Evolutionary conservation across 1,140 invertebrate species (phyloP), one percentile per base, ranked within the genome.

Genomic region (Tetranychus urticae): DNA sequence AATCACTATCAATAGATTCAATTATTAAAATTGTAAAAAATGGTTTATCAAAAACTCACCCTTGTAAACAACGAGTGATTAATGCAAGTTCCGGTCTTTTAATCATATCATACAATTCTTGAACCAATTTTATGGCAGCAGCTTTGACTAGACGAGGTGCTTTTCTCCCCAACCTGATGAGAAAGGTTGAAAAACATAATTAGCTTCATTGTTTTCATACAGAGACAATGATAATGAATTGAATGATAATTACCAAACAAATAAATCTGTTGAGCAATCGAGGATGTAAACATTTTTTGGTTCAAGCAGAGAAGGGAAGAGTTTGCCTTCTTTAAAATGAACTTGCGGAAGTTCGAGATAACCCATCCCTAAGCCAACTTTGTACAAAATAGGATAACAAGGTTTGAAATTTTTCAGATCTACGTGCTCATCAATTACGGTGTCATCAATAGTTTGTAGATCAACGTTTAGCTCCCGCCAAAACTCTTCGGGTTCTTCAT

Each of bases 271-370:
- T 68, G 83, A 85, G 69, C 89, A 94, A 72, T 99, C 96, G 34
- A 99, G 77, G 70, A 99, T 89, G 72, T 97, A 99, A 2, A 99
- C 94, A 75, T 90, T 88, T 69, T 89, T 85, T 60, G 88, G 91
- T 62, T 86, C 82, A 23, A 98, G 76, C 65, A 92, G 74, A 2
- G 80, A 77, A 65, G 85, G 79, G 60, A 79, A 74, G 33, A 86
- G 71, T 70, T 83, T 83, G 63, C 66, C 65, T 65, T 72, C 57
- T 58, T 63, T 63, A 35, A 50, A 63, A 48, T 69, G 65, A 59
- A 77, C 86, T 78, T 99, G 96, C 10, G 94, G 94, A 63, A 99
- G 75, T 74, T 99, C 94, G 65, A 99, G 74, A 72, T 97, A 98
- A 1, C 96, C 94, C 88, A 96, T 97, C 55, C 94, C 94, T 7